Evolutionary conservation across 92 coral and sea anemone genomes (phyloP).

Genomic region (Siderastrea siderea): DNA sequence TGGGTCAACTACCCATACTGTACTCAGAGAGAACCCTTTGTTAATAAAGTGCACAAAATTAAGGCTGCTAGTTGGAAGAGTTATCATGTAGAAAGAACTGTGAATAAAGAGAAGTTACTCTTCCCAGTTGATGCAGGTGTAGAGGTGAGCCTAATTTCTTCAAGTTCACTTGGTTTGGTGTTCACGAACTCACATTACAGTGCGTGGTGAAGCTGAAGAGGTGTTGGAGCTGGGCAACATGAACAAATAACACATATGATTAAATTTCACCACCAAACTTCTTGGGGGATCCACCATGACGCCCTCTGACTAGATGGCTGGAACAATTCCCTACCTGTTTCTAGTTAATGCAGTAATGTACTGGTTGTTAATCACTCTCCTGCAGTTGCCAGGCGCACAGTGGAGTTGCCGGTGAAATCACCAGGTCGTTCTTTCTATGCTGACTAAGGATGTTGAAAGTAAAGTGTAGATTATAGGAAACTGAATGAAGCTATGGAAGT

Average conservation of each 20-base stretch:
- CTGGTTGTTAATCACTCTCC: conserved; percentile 37
- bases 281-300: conserved; percentile 59
- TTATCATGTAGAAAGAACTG: conserved; percentile 44
- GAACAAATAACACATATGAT: conserved; percentile 61
- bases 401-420: conserved; percentile 60
- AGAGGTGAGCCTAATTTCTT: conserved; percentile 56
- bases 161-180: conserved; percentile 47
- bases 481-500: conserved; percentile 65
- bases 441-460: conserved; percentile 49
- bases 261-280: conserved; percentile 57
- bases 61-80: conserved; percentile 20
- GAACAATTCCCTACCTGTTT: conserved; percentile 35
- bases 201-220: conserved; percentile 59
- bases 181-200: background rate
- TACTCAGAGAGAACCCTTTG: conserved; percentile 14
- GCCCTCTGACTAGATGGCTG: conserved; percentile 55
- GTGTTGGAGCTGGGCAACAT: conserved; percentile 14
- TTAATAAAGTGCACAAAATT: conserved; percentile 50
- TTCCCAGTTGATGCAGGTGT: conserved; percentile 52
- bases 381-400: conserved; percentile 67
- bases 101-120: conserved; percentile 30
- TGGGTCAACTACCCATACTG: conserved; percentile 58
- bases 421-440: conserved; percentile 67
- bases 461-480: conserved; percentile 63
- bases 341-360: conserved; percentile 36